A percentile compares a stretch with the other conserved stretches of the same genome.
Conservation (phyloP, 2,888 invertebrate genomes). For the Phania funesta region DNA sequence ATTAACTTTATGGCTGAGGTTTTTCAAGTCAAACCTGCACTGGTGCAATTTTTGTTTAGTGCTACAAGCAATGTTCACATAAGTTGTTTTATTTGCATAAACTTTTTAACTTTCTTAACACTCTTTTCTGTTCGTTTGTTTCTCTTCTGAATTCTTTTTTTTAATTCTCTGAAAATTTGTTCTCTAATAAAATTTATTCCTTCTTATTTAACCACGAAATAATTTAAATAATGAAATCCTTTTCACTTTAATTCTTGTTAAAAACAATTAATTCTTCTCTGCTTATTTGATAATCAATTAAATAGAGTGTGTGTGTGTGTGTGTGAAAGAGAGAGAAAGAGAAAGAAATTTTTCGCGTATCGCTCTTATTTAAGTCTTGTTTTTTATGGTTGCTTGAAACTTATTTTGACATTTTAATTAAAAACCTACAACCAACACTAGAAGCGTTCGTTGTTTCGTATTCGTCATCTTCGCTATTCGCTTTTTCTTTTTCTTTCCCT, state of each 20-base stretch:
- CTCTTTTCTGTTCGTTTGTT: no score
- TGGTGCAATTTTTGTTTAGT: no score
- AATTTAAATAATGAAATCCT: not conserved
- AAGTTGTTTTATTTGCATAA: no score
- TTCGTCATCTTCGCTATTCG: not conserved
- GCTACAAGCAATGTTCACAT: no score
- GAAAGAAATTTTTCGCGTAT: slow-evolving; percentile 40
- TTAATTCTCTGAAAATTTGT: no score
- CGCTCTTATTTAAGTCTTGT: slow-evolving; percentile 35
- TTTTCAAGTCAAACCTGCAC: no score
- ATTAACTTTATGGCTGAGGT: no score
- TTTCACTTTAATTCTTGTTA: slow-evolving; percentile 1
- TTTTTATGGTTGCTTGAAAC: slow-evolving; percentile 56
- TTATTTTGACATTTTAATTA: slow-evolving; percentile 67
- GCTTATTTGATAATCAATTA: slow-evolving; percentile 63
- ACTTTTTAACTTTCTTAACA: no score
- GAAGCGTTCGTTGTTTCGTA: slow-evolving; percentile 21
- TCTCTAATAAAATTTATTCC: no score
- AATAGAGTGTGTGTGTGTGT: slow-evolving; percentile 13
- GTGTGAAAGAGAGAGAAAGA: slow-evolving; percentile 2
- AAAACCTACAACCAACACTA: slow-evolving; percentile 66
- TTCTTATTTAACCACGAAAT: not conserved
- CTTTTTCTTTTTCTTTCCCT: not conserved
- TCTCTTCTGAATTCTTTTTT: no score
- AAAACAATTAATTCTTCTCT: slow-evolving; percentile 51